These are phyloP conservation scores for Calycopis cecrops DNA, from an alignment of 1,140 invertebrate species.

Conservation along the genomic window DNA sequence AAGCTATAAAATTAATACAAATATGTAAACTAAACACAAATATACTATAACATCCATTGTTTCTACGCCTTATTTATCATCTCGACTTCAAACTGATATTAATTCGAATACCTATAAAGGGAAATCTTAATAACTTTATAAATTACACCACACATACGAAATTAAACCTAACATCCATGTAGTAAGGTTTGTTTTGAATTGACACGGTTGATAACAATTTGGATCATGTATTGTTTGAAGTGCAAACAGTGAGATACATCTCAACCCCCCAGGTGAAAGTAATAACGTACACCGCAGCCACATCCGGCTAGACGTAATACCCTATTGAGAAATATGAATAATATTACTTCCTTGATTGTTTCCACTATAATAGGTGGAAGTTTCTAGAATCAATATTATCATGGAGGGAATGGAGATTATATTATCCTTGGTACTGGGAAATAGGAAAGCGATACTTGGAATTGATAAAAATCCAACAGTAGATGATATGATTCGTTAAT, in stretches of 20 bases:
- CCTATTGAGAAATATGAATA: constrained; percentile 17
- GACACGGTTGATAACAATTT: constrained; percentile 47
- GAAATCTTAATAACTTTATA: constrained; percentile 7
- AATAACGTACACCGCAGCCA: constrained; percentile 40
- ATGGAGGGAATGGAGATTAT: no score
- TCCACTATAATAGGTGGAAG: not conserved
- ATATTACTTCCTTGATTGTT: constrained; percentile 4
- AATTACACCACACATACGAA: not conserved
- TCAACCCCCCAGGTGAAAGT: constrained; percentile 60
- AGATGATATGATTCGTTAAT: no score
- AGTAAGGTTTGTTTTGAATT: constrained; percentile 3
- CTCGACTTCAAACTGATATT: constrained; percentile 4
- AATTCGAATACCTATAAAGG: constrained; percentile 6
- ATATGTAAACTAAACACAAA: no score
- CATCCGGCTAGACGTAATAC: constrained; percentile 18
- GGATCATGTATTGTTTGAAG: constrained; percentile 52
- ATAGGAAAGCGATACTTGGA: no score
- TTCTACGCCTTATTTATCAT: constrained; percentile 7
- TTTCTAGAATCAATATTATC: no score
- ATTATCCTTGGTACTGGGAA: no score
- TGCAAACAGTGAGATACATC: constrained; percentile 47
- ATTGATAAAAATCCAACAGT: no score
- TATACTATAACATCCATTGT: constrained; percentile 1
- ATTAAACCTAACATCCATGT: not conserved
- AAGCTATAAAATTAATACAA: no score